Base-by-base conservation (phyloP, 2,797 vertebrate species). In the Myoxocephalus aenaeus region DNA sequence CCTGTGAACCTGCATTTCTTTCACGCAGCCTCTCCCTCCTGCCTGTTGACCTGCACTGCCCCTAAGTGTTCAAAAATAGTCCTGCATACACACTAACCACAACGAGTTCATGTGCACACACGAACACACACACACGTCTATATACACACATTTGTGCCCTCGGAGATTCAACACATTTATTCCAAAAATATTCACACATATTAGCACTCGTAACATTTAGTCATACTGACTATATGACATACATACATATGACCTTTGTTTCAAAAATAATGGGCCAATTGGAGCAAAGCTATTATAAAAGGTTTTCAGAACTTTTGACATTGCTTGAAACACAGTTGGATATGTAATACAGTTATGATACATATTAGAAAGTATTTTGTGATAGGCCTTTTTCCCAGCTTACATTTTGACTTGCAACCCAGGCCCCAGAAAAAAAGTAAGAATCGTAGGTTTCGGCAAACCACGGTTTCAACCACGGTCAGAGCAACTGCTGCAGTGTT, bases 41-140 rank as follows among this genome's bases (percentile, higher is more conserved):
- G 67, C 77, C 70, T 65, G 65, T 72, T 90, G 69, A 84, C 66
- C 79, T 83, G 70, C 76, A 90, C 83, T 88, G 86, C 85, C 86
- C 75, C 86, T 84, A 73, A 81, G 84, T 86, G 90, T 89, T 87
- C 32, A 57, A n/a, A 85, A 75, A 40, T 67, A 87, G 63, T 72
- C 65, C 67, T 82, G 67, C 86, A 89, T 51, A 50, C 18, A 72
- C 53, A 61, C 38, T 61, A 29, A 56, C 18, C 54, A 44, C 57
- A 7, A 7, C 4, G 22, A 44, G 48, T 15, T 61, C 17, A 65
- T 42, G 40, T 65, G 65, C 32, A 59, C 8, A 29, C 5, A 40
- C 34, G 70, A 8, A 65, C 4, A n/a, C 22, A 40, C 25, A 46
- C 32, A 51, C 40, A 40, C 40, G 27, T 15, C 25, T 18, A 48